These are phyloP conservation scores for Stegostoma tigrinum DNA, from an alignment of 2,113 vertebrate species.

Conservation along the genomic window DNA sequence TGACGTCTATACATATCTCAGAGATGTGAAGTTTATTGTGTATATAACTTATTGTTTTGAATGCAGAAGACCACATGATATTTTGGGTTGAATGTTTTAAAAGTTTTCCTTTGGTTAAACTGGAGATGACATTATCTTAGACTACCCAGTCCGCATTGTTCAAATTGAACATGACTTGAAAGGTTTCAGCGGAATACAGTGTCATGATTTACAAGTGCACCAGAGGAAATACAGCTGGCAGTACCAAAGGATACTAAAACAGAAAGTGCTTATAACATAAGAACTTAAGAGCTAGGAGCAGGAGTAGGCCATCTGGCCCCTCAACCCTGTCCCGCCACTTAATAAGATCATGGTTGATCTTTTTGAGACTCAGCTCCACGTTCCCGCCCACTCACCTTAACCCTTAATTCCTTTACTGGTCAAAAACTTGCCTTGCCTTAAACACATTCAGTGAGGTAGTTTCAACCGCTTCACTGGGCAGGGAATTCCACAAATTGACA, in stretches of 20 bases:
- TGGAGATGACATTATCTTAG: slow-evolving; percentile 11
- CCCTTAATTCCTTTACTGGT: no score
- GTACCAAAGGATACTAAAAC: not conserved
- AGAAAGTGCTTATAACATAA: not conserved
- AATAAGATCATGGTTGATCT: no score
- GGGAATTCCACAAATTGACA: no score
- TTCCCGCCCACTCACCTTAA: no score
- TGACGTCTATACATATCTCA: not conserved
- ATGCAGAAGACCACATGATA: slow-evolving; percentile 9
- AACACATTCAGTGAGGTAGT: no score
- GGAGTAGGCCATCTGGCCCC: no score
- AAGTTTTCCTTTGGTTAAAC: not conserved
- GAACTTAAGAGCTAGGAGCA: no score
- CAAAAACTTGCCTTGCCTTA: no score
- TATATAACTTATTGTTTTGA: slow-evolving; percentile 7
- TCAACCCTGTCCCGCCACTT: no score
- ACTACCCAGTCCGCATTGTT: not conserved
- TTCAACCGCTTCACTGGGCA: no score
- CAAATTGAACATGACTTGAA: not conserved
- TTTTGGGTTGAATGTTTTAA: slow-evolving; percentile 10
- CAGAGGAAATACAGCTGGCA: not conserved
- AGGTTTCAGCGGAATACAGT: not conserved
- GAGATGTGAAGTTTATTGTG: not conserved
- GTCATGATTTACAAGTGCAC: not conserved
- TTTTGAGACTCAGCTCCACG: no score